Evolutionary conservation across 35 echinoderm and acorn worm genomes (phyloP).

Genomic region (Heliocidaris tuberculata): DNA sequence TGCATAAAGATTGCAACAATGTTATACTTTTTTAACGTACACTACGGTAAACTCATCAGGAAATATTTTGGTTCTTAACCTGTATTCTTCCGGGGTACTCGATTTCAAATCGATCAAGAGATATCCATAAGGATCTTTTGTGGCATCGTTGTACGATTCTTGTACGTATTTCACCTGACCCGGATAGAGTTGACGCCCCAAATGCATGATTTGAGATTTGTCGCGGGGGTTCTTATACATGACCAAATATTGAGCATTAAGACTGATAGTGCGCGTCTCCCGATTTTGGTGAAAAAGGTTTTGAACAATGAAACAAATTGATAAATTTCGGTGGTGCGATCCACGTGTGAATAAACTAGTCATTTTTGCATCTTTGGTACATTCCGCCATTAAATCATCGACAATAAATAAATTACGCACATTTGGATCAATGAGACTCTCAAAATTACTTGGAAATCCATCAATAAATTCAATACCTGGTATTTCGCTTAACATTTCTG

Average conservation of each 20-base stretch:
- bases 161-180: slow-evolving; percentile 50
- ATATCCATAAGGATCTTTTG: slow-evolving; percentile 48
- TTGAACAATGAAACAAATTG: slow-evolving; percentile 43
- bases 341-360: slow-evolving; percentile 47
- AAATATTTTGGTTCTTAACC: slow-evolving; percentile 52
- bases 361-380: slow-evolving; percentile 32
- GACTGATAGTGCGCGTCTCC: slow-evolving; percentile 50
- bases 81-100: slow-evolving; percentile 34
- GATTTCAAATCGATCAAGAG: slow-evolving; percentile 56
- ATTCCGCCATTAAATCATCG: slow-evolving; percentile 52
- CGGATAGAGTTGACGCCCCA: slow-evolving; percentile 50
- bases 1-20: background rate
- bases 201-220: slow-evolving; percentile 49
- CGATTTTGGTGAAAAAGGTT: slow-evolving; percentile 20
- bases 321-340: slow-evolving; percentile 44
- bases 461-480: slow-evolving; percentile 42
- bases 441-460: slow-evolving; percentile 35
- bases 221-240: slow-evolving; percentile 53
- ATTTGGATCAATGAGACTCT: background rate
- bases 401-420: slow-evolving; percentile 51
- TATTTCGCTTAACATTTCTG: slow-evolving; percentile 35
- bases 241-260: slow-evolving; percentile 51
- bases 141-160: slow-evolving; percentile 55
- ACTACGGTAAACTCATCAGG: slow-evolving; percentile 30
- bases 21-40: slow-evolving; percentile 35